Conservation (phyloP, 2,113 vertebrate genomes). For the Cinclus mexicanus region DNA sequence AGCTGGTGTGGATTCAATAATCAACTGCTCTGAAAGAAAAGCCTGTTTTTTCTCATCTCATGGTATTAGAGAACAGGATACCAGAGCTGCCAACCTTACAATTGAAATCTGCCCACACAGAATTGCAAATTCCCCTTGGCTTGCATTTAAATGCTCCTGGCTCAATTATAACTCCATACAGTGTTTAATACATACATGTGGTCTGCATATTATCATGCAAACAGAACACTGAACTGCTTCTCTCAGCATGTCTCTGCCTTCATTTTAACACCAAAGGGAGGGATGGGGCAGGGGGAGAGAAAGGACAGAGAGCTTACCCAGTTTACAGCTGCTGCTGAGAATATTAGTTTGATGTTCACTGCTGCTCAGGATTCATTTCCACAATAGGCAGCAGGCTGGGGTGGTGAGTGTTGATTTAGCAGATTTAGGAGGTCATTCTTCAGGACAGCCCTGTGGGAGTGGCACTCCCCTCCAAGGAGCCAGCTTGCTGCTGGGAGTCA, state of each 20-base stretch:
- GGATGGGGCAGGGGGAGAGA: background rate
- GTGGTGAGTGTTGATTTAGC: accelerated
- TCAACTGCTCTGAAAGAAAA: conserved; percentile 67
- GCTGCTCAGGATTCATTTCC: background rate
- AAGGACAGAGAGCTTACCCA: conserved; percentile 18
- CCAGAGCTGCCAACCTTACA: conserved; percentile 72
- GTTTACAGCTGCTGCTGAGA: conserved; percentile 30
- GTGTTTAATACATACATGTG: conserved; percentile 35
- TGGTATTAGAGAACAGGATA: conserved; percentile 75
- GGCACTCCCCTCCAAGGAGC: background rate
- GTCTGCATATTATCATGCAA: conserved; percentile 25
- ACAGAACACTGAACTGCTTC: background rate
- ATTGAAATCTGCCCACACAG: conserved; percentile 73
- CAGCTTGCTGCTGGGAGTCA: background rate
- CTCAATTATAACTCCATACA: conserved; percentile 50
- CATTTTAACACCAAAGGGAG: conserved; percentile 7
- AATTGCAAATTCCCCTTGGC: conserved; percentile 67
- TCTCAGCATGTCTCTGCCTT: conserved; percentile 31
- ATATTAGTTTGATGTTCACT: conserved; percentile 17
- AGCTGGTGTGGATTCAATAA: conserved; percentile 69
- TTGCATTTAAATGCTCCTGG: conserved; percentile 61
- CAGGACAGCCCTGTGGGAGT: background rate
- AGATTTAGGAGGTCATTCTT: background rate
- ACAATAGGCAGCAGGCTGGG: background rate
- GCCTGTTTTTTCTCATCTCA: conserved; percentile 54